Conservation (phyloP, 2,113 vertebrate species). For the Mirza zaza region DNA sequence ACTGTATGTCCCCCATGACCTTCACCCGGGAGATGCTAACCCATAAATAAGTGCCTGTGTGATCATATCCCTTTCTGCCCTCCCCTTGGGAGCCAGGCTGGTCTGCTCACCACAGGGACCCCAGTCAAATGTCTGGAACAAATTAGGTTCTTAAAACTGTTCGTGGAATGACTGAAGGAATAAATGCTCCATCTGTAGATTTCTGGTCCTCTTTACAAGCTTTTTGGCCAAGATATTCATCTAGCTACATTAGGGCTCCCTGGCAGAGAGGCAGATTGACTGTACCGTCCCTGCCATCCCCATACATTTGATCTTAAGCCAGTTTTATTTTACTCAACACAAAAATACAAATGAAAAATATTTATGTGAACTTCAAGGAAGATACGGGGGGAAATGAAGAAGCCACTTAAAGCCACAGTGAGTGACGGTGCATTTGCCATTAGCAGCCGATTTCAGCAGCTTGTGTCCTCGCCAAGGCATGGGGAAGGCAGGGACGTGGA, state of each 20-base stretch:
- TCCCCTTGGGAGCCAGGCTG: not conserved
- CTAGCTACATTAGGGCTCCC: not conserved
- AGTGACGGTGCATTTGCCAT: fast-evolving
- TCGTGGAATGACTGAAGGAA: not conserved
- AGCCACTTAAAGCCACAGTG: not conserved
- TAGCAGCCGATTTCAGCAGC: not conserved
- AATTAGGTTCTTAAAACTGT: not conserved
- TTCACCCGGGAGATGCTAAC: not conserved
- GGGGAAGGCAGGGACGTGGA: not conserved
- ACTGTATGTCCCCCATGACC: not conserved
- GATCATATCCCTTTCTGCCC: not conserved
- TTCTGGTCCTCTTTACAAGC: not conserved
- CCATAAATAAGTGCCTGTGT: not conserved
- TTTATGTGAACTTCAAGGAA: slow-evolving; percentile 5
- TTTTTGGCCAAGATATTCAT: not conserved
- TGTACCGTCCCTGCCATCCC: not conserved
- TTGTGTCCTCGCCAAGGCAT: fast-evolving
- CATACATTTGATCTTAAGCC: not conserved
- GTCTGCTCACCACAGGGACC: not conserved
- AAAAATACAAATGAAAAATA: slow-evolving; percentile 42
- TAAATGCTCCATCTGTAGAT: not conserved
- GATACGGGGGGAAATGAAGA: not conserved
- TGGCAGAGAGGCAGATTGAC: not conserved
- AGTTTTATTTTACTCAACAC: slow-evolving; percentile 22
- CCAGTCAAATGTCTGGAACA: not conserved